These are phyloP conservation scores for Drosophila takahashii DNA, from an alignment of 1,140 invertebrate species.

Conservation along the genomic window DNA sequence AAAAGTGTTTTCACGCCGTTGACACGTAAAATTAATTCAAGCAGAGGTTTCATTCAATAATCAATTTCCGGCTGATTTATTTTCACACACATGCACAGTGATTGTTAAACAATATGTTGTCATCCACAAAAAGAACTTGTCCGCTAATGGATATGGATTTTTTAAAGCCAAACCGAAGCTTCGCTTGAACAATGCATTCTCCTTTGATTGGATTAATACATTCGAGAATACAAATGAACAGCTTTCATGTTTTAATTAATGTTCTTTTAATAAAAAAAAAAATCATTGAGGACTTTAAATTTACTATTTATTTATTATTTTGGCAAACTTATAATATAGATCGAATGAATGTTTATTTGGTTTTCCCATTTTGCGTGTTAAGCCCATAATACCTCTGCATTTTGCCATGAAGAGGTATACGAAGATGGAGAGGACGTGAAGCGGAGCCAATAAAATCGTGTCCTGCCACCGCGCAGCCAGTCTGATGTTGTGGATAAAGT, in stretches of 20 bases:
- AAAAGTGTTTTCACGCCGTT: not conserved
- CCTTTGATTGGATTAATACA: not conserved
- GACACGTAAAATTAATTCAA: not conserved
- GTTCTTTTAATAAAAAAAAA: too few relatives aligned
- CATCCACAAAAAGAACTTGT: not conserved
- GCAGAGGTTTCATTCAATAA: not conserved
- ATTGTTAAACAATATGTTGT: not conserved
- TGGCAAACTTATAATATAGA: too few relatives aligned
- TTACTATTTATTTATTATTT: too few relatives aligned
- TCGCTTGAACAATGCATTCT: not conserved
- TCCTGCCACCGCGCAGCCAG: constrained; percentile 27
- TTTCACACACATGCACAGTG: not conserved
- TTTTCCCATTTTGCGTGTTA: not conserved
- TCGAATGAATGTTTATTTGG: not conserved
- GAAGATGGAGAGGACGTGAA: constrained; percentile 24
- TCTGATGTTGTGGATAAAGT: constrained; percentile 46
- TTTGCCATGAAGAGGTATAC: not conserved
- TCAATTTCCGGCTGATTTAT: not conserved
- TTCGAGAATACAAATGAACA: not conserved
- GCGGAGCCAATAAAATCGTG: constrained; percentile 57
- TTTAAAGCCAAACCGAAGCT: not conserved
- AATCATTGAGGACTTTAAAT: too few relatives aligned
- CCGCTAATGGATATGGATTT: not conserved
- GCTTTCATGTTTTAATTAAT: not conserved
- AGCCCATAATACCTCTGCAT: not conserved